Conservation (phyloP, 2,797 vertebrate genomes). For the Poeciliopsis paucimaculata region DNA sequence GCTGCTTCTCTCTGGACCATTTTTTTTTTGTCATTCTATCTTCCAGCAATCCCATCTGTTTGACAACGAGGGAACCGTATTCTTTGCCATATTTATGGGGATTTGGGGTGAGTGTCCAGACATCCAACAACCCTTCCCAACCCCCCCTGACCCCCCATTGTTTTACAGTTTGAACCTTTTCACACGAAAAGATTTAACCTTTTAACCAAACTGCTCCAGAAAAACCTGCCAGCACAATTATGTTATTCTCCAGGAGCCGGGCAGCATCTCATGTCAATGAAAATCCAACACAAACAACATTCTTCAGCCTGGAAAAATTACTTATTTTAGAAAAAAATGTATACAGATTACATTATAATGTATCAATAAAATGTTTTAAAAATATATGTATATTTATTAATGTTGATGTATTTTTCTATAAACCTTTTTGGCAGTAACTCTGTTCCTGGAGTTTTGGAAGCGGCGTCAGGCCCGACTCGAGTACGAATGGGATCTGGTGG, state of each 20-base stretch:
- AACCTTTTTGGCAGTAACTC: conserved; percentile 71
- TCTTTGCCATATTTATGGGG: conserved; percentile 98
- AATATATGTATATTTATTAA: not conserved
- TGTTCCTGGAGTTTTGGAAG: conserved; percentile 87
- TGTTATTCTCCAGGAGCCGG: conserved; percentile 15
- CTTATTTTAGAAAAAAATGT: not conserved
- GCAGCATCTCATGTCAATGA: not conserved
- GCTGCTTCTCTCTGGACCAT: conserved; percentile 20
- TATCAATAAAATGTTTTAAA: not conserved
- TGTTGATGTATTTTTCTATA: not conserved
- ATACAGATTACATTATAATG: not conserved
- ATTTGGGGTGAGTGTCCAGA: conserved; percentile 93
- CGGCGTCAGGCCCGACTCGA: conserved; percentile 83
- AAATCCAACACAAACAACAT: conserved; percentile 11
- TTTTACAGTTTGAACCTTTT: conserved; percentile 43
- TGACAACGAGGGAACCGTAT: conserved; percentile 95
- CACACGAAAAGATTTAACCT: conserved; percentile 19
- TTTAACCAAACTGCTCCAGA: conserved; percentile 12
- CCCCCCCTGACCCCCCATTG: not conserved
- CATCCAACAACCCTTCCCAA: conserved; percentile 3
- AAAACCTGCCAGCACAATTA: conserved; percentile 41
- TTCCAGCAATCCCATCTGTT: conserved; percentile 94
- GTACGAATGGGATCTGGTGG: conserved; percentile 85
- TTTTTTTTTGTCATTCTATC: conserved; percentile 38
- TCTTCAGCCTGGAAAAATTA: not conserved